Percentiles rank a stretch among this genome's conserved stretches.
phyloP scores from a whole-genome alignment of 2,113 vertebrate species.

The Pipra filicauda region DNA sequence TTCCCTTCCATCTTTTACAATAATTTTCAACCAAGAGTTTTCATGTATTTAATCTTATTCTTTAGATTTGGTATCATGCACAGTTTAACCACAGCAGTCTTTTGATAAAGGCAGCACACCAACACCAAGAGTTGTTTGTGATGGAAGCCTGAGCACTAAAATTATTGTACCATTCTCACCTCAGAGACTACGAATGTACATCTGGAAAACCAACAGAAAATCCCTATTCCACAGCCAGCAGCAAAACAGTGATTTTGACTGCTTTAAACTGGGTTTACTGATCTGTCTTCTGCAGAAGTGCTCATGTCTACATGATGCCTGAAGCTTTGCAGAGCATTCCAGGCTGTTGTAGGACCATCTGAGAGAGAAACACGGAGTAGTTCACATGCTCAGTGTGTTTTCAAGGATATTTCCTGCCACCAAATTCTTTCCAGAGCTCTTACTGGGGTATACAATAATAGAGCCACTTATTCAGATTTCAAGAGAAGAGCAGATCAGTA shows the following conservation, averaged over 20 bases:
- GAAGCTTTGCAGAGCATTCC: background rate
- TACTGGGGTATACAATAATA: background rate
- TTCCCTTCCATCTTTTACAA: background rate
- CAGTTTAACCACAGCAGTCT: background rate
- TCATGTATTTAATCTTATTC: background rate
- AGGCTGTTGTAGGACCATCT: background rate
- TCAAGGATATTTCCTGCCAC: background rate
- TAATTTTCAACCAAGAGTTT: background rate
- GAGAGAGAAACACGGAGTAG: background rate
- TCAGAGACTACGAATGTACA: background rate
- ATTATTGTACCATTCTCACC: background rate
- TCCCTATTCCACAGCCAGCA: background rate
- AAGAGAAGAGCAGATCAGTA: background rate
- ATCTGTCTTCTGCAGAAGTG: background rate
- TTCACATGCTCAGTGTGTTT: background rate
- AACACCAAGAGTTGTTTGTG: background rate
- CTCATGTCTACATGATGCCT: background rate
- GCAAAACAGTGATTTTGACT: background rate
- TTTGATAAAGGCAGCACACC: background rate
- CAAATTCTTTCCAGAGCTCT: background rate
- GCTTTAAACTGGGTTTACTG: background rate
- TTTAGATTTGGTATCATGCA: background rate
- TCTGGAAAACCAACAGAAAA: slow-evolving; percentile 8
- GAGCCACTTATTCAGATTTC: background rate
- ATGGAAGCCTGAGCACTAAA: background rate